Evolutionary conservation across 2,113 vertebrate genomes (phyloP), one percentile per base, ranked within the genome.

Genomic region (Craseonycteris thonglongyai): DNA sequence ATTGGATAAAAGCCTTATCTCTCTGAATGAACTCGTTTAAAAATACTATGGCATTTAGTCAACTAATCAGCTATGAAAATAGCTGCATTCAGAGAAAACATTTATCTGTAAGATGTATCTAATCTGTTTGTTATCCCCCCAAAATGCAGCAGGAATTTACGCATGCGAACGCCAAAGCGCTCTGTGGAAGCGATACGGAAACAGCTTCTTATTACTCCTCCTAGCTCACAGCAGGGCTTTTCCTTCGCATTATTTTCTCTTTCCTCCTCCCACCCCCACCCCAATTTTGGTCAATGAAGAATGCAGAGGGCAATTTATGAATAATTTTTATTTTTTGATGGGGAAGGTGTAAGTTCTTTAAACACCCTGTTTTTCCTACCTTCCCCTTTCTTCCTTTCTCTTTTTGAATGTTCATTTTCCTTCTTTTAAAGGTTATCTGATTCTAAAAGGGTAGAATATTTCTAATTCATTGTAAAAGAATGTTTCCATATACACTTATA

Each of bases 401-500:
- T 81, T 76, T 51, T 61, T 61, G 38, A 71, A 68, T 75, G 38
- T 83, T 74, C 84, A 26, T 92, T 82, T 71, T 82, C 83, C 49
- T 90, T 87, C 56, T 84, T 85, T 88, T 76, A 75, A 49, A 96
- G 88, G 38, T 94, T 94, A 95, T 91, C 66, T 90, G 66, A 81
- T 90, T 66, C 30, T 61, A 69, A 83, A 75, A 79, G 83, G 79
- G 66, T 76, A 35, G 54, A 81, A 26, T 83, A 89, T 91, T 95
- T 96, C 96, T 80, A 78, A 83, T 95, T 93, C 83, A 83, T 82
- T 94, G 95, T 33, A 79, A 82, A 94, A 66, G 79, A 95, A 78
- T 93, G 83, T 93, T 94, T 79, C 30, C n/a, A 72, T 14, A 63
- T 81, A 93, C 66, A 90, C 56, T 86, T 87, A 26, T 13, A 49